Conservation (phyloP, 1,140 invertebrate genomes). For the Episyrphus balteatus region DNA sequence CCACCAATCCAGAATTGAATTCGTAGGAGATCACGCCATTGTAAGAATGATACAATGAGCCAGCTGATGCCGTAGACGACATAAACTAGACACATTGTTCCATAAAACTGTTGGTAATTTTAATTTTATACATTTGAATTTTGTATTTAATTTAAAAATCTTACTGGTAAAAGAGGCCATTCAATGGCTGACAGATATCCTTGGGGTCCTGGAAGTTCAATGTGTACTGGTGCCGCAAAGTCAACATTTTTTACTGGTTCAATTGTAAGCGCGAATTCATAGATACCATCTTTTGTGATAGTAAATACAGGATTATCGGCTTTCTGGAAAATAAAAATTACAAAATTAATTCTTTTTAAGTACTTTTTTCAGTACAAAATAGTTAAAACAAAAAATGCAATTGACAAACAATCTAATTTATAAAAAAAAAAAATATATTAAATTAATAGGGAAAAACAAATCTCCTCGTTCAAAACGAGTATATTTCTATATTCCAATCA, state of each 20-base stretch:
- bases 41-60: conserved; percentile 69
- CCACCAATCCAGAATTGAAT: conserved; percentile 94
- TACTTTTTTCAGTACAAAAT: too few species aligned
- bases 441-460: too few species aligned
- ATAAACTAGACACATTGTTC: conserved; percentile 82
- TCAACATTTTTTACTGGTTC: conserved; percentile 9
- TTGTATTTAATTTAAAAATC: too few species aligned
- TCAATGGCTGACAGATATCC: conserved; percentile 66
- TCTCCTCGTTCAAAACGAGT: too few species aligned
- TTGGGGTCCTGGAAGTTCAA: conserved; percentile 53
- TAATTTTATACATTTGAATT: not conserved
- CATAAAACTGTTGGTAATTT: conserved; percentile 60
- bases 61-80: conserved; percentile 70
- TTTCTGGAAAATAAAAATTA: conserved; percentile 13
- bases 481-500: too few species aligned
- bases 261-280: conserved; percentile 40
- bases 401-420: too few species aligned
- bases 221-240: conserved; percentile 44
- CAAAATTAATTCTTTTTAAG: too few species aligned
- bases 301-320: conserved; percentile 35
- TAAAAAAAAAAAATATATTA: too few species aligned
- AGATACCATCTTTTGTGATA: conserved; percentile 43
- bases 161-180: conserved; percentile 58
- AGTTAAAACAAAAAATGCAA: too few species aligned
- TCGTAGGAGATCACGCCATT: conserved; percentile 83